Conservation (phyloP, 2,797 vertebrate genomes). For the Avahi laniger region DNA sequence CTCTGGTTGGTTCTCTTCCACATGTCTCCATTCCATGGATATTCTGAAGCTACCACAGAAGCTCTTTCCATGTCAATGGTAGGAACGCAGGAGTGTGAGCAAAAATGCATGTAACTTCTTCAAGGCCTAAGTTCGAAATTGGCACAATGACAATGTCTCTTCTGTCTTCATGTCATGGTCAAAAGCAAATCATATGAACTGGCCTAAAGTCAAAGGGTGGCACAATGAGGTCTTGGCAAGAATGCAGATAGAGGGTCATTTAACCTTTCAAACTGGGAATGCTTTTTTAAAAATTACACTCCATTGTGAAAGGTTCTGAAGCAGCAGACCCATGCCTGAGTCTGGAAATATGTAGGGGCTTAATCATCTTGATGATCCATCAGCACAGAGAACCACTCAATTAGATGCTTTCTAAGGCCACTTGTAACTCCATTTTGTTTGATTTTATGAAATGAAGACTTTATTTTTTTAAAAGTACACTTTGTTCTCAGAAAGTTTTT, state of each 20-base stretch:
- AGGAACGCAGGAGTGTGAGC: neutral
- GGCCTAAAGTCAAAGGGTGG: neutral
- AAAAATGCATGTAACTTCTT: neutral
- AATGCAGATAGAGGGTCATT: neutral
- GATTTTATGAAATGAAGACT: neutral
- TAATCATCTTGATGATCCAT: neutral
- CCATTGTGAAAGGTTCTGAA: neutral
- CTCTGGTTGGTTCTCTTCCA: neutral
- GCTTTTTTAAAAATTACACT: neutral
- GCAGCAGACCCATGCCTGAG: neutral
- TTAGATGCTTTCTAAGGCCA: neutral
- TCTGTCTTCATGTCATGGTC: neutral
- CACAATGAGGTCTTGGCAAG: neutral
- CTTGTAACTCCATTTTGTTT: neutral
- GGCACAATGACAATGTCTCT: neutral
- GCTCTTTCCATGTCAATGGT: neutral
- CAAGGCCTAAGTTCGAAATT: neutral
- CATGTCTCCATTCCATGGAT: neutral
- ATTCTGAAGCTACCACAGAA: neutral
- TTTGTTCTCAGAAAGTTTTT: slow-evolving; percentile 34
- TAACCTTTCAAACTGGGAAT: neutral
- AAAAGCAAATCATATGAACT: neutral
- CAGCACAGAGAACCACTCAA: neutral
- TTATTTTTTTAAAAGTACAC: neutral
- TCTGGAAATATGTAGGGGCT: neutral